A percentile compares a stretch with the other conserved stretches of the same genome.
Evolutionary conservation across 1,140 invertebrate species (phyloP).

Genomic region (Riptortus pedestris): DNA sequence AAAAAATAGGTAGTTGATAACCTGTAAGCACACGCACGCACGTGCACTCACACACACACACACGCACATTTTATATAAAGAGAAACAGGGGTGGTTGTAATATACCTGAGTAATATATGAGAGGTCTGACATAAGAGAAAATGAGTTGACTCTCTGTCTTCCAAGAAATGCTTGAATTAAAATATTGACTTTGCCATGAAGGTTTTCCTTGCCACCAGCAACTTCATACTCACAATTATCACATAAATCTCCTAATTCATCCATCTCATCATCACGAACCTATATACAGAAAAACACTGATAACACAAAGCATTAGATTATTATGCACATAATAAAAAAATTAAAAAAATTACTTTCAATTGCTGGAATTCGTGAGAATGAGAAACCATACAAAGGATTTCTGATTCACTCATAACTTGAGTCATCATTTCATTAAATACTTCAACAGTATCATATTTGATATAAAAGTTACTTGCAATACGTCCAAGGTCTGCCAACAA

Average conservation of each 20-base stretch:
- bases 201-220: slow-evolving; percentile 73
- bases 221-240: slow-evolving; percentile 65
- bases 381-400: slow-evolving; percentile 81
- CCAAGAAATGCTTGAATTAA: slow-evolving; percentile 87
- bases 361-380: slow-evolving; percentile 91
- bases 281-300: slow-evolving; percentile 35
- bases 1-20: too few species aligned
- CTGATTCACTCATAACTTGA: slow-evolving; percentile 72
- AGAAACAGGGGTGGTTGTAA: too few species aligned
- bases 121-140: slow-evolving; percentile 87
- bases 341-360: slow-evolving; percentile 62
- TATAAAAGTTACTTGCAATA: slow-evolving; percentile 95
- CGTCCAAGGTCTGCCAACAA: slow-evolving; percentile 71
- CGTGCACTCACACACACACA: too few species aligned
- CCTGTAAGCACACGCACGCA: too few species aligned
- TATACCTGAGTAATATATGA: slow-evolving; percentile 83
- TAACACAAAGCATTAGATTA: background rate
- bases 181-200: slow-evolving; percentile 94
- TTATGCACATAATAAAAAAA: slow-evolving; percentile 20
- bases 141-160: slow-evolving; percentile 62
- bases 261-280: slow-evolving; percentile 88
- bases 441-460: slow-evolving; percentile 93
- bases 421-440: slow-evolving; percentile 72
- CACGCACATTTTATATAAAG: too few species aligned
- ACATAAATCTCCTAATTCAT: slow-evolving; percentile 71